Conservation (phyloP, 2,797 vertebrate species). For the Pelochelys cantorii region DNA sequence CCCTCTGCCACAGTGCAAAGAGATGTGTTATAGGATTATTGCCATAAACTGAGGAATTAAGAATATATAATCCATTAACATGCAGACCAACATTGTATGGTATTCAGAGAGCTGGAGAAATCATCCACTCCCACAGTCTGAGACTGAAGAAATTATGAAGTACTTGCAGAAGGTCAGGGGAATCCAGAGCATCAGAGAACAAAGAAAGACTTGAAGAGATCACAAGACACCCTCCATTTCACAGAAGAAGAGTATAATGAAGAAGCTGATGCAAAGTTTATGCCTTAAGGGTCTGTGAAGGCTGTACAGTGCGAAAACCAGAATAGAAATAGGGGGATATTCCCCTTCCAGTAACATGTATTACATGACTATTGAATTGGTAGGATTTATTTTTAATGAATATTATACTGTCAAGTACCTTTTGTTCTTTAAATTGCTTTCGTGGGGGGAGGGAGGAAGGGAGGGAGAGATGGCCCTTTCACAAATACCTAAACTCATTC, state of each 20-base stretch:
- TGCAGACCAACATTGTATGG: neutral
- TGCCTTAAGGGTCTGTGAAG: neutral
- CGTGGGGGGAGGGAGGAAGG: neutral
- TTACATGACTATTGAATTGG: accelerated
- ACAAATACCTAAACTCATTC: conserved; percentile 39
- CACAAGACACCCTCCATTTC: neutral
- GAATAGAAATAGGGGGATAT: accelerated
- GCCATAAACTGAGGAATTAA: neutral
- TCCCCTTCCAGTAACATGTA: neutral
- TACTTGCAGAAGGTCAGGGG: neutral
- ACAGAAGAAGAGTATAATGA: neutral
- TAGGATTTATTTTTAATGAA: neutral
- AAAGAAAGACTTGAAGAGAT: neutral
- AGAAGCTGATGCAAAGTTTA: neutral
- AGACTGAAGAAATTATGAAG: neutral
- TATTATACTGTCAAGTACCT: neutral
- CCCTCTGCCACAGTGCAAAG: neutral
- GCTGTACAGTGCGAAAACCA: accelerated
- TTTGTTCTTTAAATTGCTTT: accelerated
- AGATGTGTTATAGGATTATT: neutral
- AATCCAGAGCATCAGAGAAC: neutral
- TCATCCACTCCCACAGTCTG: neutral
- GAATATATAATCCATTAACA: neutral
- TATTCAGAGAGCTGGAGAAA: neutral
- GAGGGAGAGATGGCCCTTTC: accelerated